Percentiles rank a stretch among this genome's conserved stretches.
These are phyloP conservation scores for Echiichthys vipera DNA, from an alignment of 2,797 vertebrate species.

Conservation along the genomic window DNA sequence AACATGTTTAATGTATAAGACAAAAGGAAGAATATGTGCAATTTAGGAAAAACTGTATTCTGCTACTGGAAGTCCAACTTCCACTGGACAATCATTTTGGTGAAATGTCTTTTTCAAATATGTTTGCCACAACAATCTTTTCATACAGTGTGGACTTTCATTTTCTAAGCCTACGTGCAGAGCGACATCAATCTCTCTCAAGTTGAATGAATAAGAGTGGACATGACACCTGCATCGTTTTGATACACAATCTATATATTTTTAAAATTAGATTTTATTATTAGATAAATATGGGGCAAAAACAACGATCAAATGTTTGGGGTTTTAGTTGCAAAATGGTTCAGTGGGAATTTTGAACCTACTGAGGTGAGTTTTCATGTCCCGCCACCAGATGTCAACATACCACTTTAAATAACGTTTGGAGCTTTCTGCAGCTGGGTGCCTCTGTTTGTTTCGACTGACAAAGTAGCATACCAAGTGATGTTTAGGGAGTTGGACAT, in stretches of 20 bases:
- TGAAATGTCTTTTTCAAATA: not conserved
- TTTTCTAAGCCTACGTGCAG: not conserved
- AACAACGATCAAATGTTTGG: not conserved
- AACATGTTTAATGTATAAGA: not conserved
- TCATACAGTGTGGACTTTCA: not conserved
- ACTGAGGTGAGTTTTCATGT: constrained; percentile 20
- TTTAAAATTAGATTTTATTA: not conserved
- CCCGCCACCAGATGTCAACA: constrained; percentile 76
- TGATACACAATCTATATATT: not conserved
- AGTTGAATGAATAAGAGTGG: too few relatives aligned
- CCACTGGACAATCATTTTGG: not conserved
- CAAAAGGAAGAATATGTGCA: not conserved
- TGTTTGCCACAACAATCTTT: not conserved
- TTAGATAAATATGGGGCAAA: not conserved
- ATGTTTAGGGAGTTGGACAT: too few relatives aligned
- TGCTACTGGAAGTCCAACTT: not conserved
- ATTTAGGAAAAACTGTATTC: not conserved
- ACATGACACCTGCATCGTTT: not conserved
- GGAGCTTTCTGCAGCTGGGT: not conserved
- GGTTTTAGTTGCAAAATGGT: not conserved
- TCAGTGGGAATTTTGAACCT: not conserved
- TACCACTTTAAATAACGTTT: constrained; percentile 35
- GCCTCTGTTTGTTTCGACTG: not conserved
- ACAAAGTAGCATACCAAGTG: not conserved
- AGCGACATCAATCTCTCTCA: too few relatives aligned